Evolutionary conservation across 2,797 vertebrate species (phyloP).

Genomic region (Acanthurus lineatus): DNA sequence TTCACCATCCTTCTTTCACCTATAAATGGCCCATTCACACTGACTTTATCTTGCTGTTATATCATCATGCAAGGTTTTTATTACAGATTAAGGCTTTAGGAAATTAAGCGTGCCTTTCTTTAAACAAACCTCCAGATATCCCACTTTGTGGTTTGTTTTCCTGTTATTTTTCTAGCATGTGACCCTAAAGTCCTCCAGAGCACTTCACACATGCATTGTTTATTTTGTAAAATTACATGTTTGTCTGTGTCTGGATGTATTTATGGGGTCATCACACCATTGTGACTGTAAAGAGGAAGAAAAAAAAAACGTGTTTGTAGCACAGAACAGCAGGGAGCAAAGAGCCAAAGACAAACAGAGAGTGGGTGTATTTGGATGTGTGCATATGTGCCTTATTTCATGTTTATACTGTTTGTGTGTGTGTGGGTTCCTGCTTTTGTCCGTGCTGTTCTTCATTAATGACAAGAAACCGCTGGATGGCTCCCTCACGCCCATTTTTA

Average conservation of each 20-base stretch:
- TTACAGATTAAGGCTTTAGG: constrained; percentile 8
- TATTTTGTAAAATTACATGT: constrained; percentile 51
- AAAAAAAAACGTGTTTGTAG: constrained; percentile 49
- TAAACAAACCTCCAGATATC: constrained; percentile 43
- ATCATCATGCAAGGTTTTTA: constrained; percentile 18
- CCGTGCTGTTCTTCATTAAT: constrained; percentile 78
- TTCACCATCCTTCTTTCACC: constrained; percentile 70
- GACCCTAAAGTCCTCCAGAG: constrained; percentile 39
- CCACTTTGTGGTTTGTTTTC: constrained; percentile 54
- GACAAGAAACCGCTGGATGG: constrained; percentile 72
- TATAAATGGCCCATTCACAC: constrained; percentile 57
- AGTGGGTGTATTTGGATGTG: constrained; percentile 50
- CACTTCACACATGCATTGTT: constrained; percentile 54
- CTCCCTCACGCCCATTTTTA: constrained; percentile 82
- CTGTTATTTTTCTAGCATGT: constrained; percentile 42
- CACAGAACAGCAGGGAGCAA: constrained; percentile 46
- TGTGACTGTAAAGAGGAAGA: constrained; percentile 51
- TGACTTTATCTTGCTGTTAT: constrained; percentile 37
- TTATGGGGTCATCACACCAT: constrained; percentile 64
- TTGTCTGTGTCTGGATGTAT: constrained; percentile 42
- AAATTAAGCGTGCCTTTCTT: constrained; percentile 28
- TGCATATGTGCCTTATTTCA: constrained; percentile 63
- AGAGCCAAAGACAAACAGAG: constrained; percentile 65
- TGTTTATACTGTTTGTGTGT: constrained; percentile 68
- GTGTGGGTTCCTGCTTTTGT: constrained; percentile 65